Evolutionary conservation across 2,888 invertebrate species (phyloP).

Genomic region (Erebia palarica): DNA sequence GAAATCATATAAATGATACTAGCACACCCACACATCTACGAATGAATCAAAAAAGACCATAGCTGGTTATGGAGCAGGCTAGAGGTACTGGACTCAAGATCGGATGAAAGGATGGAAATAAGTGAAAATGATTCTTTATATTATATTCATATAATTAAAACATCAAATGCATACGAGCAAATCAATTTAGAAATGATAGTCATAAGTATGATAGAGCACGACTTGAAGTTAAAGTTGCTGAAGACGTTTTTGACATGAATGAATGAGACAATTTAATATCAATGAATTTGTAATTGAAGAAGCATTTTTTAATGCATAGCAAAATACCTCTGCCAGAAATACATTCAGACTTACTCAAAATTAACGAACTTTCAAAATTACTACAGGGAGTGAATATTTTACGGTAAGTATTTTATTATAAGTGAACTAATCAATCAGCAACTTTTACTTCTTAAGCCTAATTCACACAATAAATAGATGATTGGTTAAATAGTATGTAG

Average conservation of each 20-base stretch:
- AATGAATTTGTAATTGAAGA: no score
- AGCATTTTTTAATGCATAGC: no score
- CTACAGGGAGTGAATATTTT: no score
- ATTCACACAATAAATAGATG: slow-evolving; percentile 5
- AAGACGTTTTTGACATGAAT: slow-evolving; percentile 13
- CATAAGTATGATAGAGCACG: slow-evolving; percentile 15
- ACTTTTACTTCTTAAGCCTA: slow-evolving; percentile 11
- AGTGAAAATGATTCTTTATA: slow-evolving; percentile 26
- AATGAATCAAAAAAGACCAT: slow-evolving; percentile 74
- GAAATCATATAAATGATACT: slow-evolving; percentile 57
- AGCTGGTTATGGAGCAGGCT: slow-evolving; percentile 55
- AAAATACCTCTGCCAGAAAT: no score
- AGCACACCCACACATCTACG: slow-evolving; percentile 67
- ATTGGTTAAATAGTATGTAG: neutral
- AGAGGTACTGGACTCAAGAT: slow-evolving; percentile 49
- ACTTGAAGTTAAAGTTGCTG: slow-evolving; percentile 26
- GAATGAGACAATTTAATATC: neutral
- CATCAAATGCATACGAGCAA: slow-evolving; percentile 34
- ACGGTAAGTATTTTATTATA: no score
- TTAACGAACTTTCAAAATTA: no score
- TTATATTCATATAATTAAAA: slow-evolving; percentile 19
- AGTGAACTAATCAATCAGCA: slow-evolving; percentile 4
- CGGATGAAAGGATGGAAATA: slow-evolving; percentile 51
- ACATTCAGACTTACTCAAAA: no score
- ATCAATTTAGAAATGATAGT: slow-evolving; percentile 28